Conservation (phyloP, 2,888 invertebrate species). For the Volucella inflata region DNA sequence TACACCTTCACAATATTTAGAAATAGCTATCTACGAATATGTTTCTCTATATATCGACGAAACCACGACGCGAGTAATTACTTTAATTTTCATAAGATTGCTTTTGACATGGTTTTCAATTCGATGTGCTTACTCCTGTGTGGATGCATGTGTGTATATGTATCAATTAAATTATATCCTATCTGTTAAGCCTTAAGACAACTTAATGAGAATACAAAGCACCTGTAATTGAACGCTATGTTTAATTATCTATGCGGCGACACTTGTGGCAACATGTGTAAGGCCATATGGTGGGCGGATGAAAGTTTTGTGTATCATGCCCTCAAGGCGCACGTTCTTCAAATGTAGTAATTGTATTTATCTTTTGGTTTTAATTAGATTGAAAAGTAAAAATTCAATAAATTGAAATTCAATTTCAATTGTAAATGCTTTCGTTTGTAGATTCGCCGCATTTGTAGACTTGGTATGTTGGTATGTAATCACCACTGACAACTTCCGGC, state of each 20-base stretch:
- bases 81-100: constrained; percentile 7
- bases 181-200: constrained; percentile 1
- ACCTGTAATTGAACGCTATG: constrained; percentile 56
- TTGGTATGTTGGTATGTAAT: too few species aligned
- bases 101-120: constrained; percentile 14
- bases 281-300: background rate
- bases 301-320: background rate
- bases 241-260: constrained; percentile 40
- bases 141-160: background rate
- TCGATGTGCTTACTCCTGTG: background rate
- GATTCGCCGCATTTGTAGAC: too few species aligned
- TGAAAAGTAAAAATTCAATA: constrained; percentile 35
- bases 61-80: constrained; percentile 6
- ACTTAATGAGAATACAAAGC: constrained; percentile 38
- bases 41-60: background rate
- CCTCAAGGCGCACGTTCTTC: constrained; percentile 20
- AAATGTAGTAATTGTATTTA: constrained; percentile 55
- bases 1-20: too few species aligned
- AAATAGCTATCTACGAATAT: too few species aligned
- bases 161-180: constrained; percentile 50
- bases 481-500: too few species aligned
- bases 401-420: constrained; percentile 48
- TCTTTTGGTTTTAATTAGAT: constrained; percentile 51
- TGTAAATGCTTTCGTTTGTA: background rate
- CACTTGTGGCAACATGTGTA: constrained; percentile 6